Evolutionary conservation across 2,113 vertebrate genomes (phyloP).

Genomic region (Diadophis punctatus): DNA sequence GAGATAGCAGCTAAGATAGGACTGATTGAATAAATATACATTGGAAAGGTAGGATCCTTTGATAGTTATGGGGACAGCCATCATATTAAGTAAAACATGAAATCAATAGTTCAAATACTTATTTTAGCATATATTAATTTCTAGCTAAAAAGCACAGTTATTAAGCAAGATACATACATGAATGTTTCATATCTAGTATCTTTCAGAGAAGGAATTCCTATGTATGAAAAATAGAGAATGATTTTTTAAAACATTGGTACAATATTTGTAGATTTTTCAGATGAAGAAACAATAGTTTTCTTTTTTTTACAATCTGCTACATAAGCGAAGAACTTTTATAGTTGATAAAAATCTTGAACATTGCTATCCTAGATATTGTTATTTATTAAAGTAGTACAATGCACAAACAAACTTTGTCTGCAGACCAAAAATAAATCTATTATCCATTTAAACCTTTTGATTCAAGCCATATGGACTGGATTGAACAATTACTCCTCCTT

Average conservation of each 20-base stretch:
- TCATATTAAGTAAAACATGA: background rate
- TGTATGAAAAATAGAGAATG: background rate
- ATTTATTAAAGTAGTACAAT: background rate
- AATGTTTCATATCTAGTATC: background rate
- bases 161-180: background rate
- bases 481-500: background rate
- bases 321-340: background rate
- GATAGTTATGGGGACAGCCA: background rate
- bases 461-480: slow-evolving; percentile 27
- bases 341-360: background rate
- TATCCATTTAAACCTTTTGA: background rate
- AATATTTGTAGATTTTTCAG: background rate
- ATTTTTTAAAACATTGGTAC: background rate
- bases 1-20: background rate
- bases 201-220: background rate
- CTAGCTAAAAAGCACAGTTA: background rate
- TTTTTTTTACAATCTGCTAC: background rate
- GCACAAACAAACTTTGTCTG: background rate
- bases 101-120: background rate
- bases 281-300: background rate
- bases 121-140: background rate
- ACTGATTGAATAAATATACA: background rate
- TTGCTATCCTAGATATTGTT: background rate
- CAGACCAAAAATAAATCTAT: background rate
- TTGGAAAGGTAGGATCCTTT: background rate